Evolutionary conservation across 2,888 invertebrate genomes (phyloP).

Genomic region (Tetrapedia diversipes): DNA sequence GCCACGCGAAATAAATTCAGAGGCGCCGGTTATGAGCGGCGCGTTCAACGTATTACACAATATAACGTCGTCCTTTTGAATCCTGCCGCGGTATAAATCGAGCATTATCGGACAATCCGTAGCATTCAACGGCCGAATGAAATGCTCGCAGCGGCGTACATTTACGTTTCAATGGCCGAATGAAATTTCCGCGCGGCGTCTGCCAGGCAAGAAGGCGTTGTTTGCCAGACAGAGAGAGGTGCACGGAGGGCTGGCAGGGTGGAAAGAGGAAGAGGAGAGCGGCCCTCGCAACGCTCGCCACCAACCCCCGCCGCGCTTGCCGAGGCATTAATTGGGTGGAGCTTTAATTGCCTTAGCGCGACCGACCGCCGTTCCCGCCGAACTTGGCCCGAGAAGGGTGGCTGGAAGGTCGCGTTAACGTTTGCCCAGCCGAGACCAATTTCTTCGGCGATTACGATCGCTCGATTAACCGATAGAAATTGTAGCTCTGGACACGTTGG

Average conservation of each 20-base stretch:
- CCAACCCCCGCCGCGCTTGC: constrained; percentile 52
- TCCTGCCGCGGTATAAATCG: constrained; percentile 53
- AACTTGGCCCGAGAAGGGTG: constrained; percentile 68
- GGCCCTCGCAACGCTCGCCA: constrained; percentile 31
- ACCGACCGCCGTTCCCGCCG: constrained; percentile 78
- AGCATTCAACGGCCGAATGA: constrained; percentile 45
- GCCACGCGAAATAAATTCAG: constrained; percentile 47
- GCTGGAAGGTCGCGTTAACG: constrained; percentile 47
- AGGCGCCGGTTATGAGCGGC: constrained; percentile 31
- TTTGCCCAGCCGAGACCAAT: constrained; percentile 38
- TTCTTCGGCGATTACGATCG: constrained; percentile 44
- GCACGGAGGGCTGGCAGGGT: not conserved
- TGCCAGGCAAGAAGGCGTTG: constrained; percentile 51
- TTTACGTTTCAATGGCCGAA: constrained; percentile 57
- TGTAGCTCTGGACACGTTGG: not conserved
- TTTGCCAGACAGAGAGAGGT: constrained; percentile 40
- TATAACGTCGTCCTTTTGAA: constrained; percentile 44
- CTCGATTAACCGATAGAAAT: constrained; percentile 44
- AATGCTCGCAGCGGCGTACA: constrained; percentile 34
- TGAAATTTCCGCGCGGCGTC: constrained; percentile 55
- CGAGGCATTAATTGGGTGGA: constrained; percentile 78
- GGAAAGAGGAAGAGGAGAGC: not conserved
- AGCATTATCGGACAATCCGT: constrained; percentile 56
- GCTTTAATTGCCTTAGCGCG: constrained; percentile 79
- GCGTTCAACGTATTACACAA: constrained; percentile 20